phyloP scores from a whole-genome alignment of 53 echinoderm and acorn worm genomes.

The Antedon mediterranea region DNA sequence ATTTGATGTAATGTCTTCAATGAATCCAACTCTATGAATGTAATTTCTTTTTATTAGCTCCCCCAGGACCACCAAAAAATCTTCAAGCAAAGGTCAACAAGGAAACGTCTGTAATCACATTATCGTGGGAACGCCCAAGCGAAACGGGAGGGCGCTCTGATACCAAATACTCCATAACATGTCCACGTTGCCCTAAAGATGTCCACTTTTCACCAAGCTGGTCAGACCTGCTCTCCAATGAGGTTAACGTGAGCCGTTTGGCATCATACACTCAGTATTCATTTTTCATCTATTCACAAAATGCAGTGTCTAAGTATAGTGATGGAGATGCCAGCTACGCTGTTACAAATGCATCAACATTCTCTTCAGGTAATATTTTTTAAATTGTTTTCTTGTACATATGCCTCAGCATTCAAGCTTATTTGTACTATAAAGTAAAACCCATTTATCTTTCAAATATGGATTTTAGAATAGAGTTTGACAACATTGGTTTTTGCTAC shows the following conservation, averaged over 20 bases:
- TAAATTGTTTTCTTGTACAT: too few relatives aligned
- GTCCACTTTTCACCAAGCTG: conserved; percentile 53
- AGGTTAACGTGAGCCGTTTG: conserved; percentile 73
- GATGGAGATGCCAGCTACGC: conserved; percentile 16
- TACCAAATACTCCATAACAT: conserved; percentile 44
- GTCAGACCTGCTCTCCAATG: conserved; percentile 16
- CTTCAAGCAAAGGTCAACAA: conserved; percentile 58
- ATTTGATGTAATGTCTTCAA: too few relatives aligned
- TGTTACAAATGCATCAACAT: conserved; percentile 60
- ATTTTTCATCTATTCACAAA: conserved; percentile 57
- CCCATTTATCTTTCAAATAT: too few relatives aligned
- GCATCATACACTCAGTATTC: conserved; percentile 80
- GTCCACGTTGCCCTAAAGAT: conserved; percentile 53
- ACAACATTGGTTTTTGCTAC: too few relatives aligned
- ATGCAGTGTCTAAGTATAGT: conserved; percentile 54
- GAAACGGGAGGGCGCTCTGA: conserved; percentile 45
- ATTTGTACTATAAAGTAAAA: too few relatives aligned
- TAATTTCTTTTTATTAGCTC: conserved; percentile 26
- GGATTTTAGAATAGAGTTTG: too few relatives aligned
- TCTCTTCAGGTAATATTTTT: conserved; percentile 95
- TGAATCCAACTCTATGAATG: background rate
- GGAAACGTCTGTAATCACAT: conserved; percentile 75
- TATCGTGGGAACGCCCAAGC: conserved; percentile 54
- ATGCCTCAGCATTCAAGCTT: too few relatives aligned
- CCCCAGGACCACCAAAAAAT: conserved; percentile 57